Conservation (phyloP, 2,113 vertebrate species). For the Myxocyprinus asiaticus region DNA sequence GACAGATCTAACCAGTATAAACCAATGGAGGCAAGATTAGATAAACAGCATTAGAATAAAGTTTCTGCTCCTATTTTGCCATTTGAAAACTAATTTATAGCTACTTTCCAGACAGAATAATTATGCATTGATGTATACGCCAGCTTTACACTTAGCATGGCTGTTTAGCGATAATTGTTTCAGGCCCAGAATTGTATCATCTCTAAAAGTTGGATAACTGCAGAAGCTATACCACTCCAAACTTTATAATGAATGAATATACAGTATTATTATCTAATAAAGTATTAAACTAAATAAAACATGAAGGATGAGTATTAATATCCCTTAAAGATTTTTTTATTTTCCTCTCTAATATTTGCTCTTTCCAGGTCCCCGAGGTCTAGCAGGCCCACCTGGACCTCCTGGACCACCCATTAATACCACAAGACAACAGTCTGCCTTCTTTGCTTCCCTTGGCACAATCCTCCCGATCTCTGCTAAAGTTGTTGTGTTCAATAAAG, state of each 20-base stretch:
- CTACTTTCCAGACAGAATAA: too few relatives aligned
- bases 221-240: not conserved
- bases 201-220: not conserved
- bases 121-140: too few relatives aligned
- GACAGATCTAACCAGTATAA: too few relatives aligned
- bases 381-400: conserved; percentile 44
- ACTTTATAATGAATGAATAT: not conserved
- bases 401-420: conserved; percentile 33
- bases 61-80: too few relatives aligned
- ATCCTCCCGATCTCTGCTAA: not conserved
- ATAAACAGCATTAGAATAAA: too few relatives aligned
- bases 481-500: conserved; percentile 30
- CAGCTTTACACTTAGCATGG: too few relatives aligned
- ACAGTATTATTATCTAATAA: too few relatives aligned
- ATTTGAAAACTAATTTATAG: too few relatives aligned
- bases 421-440: conserved; percentile 48
- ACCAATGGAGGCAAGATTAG: too few relatives aligned
- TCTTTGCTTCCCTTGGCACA: conserved; percentile 39
- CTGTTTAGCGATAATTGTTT: not conserved
- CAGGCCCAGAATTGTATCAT: not conserved
- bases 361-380: conserved; percentile 50
- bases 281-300: not conserved
- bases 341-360: conserved; percentile 22
- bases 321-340: not conserved
- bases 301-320: not conserved